Percentiles rank a stretch among this genome's conserved stretches.
Conservation (phyloP, 2,113 vertebrate species). For the Nibea coibor region DNA sequence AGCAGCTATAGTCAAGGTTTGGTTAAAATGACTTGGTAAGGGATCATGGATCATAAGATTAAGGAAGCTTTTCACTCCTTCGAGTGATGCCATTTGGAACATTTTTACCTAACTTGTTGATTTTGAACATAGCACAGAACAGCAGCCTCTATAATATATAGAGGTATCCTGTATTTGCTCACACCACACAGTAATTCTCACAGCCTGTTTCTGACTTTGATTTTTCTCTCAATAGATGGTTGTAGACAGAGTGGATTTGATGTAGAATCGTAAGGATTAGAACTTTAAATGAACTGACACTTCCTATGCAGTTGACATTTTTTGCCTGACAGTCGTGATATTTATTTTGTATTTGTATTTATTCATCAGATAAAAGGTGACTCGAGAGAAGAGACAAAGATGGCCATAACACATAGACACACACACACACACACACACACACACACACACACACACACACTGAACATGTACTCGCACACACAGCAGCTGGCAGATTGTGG, state of each 20-base stretch:
- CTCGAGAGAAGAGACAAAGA: slow-evolving; percentile 29
- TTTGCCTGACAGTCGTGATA: slow-evolving; percentile 48
- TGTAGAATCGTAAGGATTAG: slow-evolving; percentile 38
- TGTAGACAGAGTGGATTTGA: background rate
- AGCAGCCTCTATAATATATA: no score
- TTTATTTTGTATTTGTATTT: slow-evolving; percentile 58
- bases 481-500: slow-evolving; percentile 68
- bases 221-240: background rate
- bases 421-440: slow-evolving; percentile 4
- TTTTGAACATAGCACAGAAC: background rate
- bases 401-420: slow-evolving; percentile 23
- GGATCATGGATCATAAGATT: no score
- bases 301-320: slow-evolving; percentile 41
- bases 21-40: background rate
- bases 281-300: slow-evolving; percentile 24
- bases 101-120: background rate
- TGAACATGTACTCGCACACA: slow-evolving; percentile 9
- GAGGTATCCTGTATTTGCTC: background rate
- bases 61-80: background rate
- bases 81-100: background rate
- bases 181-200: background rate
- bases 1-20: background rate
- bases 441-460: slow-evolving; percentile 17
- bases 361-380: slow-evolving; percentile 50
- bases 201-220: background rate